Conservation (phyloP, 2,888 invertebrate species). For the Stenodema calcarata region DNA sequence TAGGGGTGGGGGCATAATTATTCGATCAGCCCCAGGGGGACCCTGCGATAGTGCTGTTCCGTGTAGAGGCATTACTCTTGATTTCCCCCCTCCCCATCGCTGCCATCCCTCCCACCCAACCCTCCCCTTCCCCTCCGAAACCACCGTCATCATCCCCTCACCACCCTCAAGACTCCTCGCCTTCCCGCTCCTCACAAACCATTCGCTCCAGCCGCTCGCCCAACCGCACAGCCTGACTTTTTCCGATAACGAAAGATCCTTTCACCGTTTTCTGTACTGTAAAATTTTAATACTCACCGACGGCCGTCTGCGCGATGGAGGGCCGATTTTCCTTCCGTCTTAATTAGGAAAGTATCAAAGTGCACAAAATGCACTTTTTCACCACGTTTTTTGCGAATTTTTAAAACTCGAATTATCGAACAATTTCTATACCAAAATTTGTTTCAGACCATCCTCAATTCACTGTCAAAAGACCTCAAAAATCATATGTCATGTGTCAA, state of each 20-base stretch:
- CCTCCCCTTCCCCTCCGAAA: slow-evolving; percentile 1
- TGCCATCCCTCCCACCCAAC: slow-evolving; percentile 33
- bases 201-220: neutral
- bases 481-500: too few species aligned
- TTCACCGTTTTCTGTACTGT: neutral
- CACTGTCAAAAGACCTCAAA: too few species aligned
- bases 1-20: slow-evolving; percentile 53
- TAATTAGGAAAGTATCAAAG: too few species aligned
- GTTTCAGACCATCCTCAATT: too few species aligned
- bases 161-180: too few species aligned
- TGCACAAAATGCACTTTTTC: too few species aligned
- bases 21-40: slow-evolving; percentile 56
- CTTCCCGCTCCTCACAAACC: neutral
- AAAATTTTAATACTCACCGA: neutral
- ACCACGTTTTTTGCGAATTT: too few species aligned
- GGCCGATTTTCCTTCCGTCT: too few species aligned
- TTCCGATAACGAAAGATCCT: slow-evolving; percentile 46
- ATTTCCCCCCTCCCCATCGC: slow-evolving; percentile 54
- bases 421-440: too few species aligned
- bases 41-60: slow-evolving; percentile 58
- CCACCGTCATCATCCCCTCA: neutral
- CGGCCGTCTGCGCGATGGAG: too few species aligned
- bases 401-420: too few species aligned
- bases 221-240: neutral
- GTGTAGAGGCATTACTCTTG: slow-evolving; percentile 59